Base-by-base conservation (phyloP, 2,888 invertebrate species). In the Noctua comes region DNA sequence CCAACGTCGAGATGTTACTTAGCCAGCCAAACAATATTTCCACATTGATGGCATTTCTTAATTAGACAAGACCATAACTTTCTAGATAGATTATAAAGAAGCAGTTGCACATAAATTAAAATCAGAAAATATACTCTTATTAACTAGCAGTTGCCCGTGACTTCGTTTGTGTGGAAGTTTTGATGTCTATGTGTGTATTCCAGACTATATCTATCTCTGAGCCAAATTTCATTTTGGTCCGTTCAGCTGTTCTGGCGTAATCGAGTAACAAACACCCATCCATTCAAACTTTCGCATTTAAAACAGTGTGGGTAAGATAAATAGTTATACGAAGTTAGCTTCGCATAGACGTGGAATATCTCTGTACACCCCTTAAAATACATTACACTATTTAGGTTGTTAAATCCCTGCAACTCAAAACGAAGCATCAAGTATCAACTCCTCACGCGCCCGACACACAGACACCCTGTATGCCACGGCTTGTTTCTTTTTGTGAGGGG, bases 401-500 rank as follows among this genome's bases (percentile, higher is more conserved):
- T 13, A 13, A 13, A 27, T n/a, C 59, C 27, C 59, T 21, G 24
- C 21, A 48, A 48, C 13, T 24, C 16, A n/a, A 31, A 36, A 11
- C 6, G n/a, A 36, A 43, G 16, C 27, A 64, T 13, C 66, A 89
- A 91, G 86, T 88, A 93, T 89, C 92, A 92, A 93, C 6, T 77
- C 73, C 0, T 0, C 11, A 68, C 2, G 3, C n/a, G 72, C 86
- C 54, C 7, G 6, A 31, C 88, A 79, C 71, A 83, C 90, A 90
- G 91, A 91, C 92, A 88, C 87, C 90, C 87, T 85, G 90, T 87
- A 87, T 88, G 88, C 84, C 85, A 83, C 74, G 89, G 84, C 88
- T 91, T 91, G 91, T 92, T 93, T 93, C 93, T 93, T 94, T 94
- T 94, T 92, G 91, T 90, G 90, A 90, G 91, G 83, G 87, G 90